Conservation (phyloP, 2,888 invertebrate genomes). For the Diadegma fenestrale region DNA sequence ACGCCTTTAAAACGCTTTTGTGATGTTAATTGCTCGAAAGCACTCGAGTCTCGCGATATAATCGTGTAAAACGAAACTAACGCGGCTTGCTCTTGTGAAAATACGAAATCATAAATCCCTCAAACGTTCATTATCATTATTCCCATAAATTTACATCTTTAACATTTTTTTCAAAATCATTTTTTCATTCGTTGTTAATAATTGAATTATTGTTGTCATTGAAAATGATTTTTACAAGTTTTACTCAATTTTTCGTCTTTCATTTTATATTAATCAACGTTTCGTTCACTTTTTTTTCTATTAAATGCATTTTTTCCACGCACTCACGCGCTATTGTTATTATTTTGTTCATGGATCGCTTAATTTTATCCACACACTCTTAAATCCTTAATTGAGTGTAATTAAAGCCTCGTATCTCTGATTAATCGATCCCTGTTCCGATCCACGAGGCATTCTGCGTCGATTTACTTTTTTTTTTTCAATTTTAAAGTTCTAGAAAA, state of each 20-base stretch:
- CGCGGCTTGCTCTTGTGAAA: conserved; percentile 54
- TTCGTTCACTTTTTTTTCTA: background rate
- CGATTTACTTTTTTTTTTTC: background rate
- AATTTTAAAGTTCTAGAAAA: background rate
- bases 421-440: conserved; percentile 37
- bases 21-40: conserved; percentile 66
- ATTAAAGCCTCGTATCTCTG: conserved; percentile 60
- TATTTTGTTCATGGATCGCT: conserved; percentile 18
- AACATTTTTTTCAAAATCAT: background rate
- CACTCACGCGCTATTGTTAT: conserved; percentile 14
- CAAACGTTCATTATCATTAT: conserved; percentile 29
- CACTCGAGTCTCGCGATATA: conserved; percentile 60
- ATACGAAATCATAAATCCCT: conserved; percentile 55
- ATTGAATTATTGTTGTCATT: background rate
- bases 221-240: background rate
- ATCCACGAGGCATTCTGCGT: background rate
- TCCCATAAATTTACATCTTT: background rate
- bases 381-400: conserved; percentile 62
- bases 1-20: conserved; percentile 55
- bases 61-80: conserved; percentile 44
- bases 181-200: background rate
- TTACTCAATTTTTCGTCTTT: background rate
- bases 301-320: conserved; percentile 6
- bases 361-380: conserved; percentile 46
- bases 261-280: background rate